Evolutionary conservation across 2,797 vertebrate genomes (phyloP), one percentile per base, ranked within the genome.

Genomic region (Peromyscus aztecus): DNA sequence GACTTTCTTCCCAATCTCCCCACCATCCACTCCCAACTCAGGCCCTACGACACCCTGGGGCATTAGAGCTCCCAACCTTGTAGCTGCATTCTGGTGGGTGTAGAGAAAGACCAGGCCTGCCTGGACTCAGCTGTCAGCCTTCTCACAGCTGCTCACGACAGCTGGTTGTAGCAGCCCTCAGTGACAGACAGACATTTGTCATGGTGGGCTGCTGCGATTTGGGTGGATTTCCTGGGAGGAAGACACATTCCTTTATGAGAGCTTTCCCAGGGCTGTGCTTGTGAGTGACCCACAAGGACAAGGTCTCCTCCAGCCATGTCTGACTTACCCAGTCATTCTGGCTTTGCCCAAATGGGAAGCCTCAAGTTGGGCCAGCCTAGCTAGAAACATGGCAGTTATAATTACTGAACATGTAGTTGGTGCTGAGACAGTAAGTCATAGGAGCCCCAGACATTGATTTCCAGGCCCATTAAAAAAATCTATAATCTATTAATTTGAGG

Each of bases 181-280:
- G 75, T 29, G 89, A 52, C 6, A 19, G 61, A 86, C 81, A 88
- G 46, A 27, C 43, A 52, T 89, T 6, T 17, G 95, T 97, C 90
- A 84, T 7, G 67, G 97, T 57, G 61, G 93, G 29, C 76, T 55
- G 59, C 69, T 82, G 92, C 49, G 94, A 92, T 78, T 69, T 76
- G 75, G 37, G 3, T n/a, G 6, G 3, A 61, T 89, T 96, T 97
- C 85, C 96, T 94, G 85, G 95, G 87, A 81, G 89, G 59, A 89
- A 94, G 73, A 94, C 43, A 65, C 31, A 65, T 91, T 95, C 63
- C 77, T 88, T 95, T 77, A 85, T 89, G 23, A 37, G 92, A 89
- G 31, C 43, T 88, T 88, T 94, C 92, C 86, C 37, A 52, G 82
- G 71, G 59, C 59, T 37, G 40, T 55, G 59, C 77, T 71, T 34